A percentile compares a stretch with the other conserved stretches of the same genome.
Conservation (phyloP, 2,113 vertebrate species). For the Notechis scutatus region DNA sequence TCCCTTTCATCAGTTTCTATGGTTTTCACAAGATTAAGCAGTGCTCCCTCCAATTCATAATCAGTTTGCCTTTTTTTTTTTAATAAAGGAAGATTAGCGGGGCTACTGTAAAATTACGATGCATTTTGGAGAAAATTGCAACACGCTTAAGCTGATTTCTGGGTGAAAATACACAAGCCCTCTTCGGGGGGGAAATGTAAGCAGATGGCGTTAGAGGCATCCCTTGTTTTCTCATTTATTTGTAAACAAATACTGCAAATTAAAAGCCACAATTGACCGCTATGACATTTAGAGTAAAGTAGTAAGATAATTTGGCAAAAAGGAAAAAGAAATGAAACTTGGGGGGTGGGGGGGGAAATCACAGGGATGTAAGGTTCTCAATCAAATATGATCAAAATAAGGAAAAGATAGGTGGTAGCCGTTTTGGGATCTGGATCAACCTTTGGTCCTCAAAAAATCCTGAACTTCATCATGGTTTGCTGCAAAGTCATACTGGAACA, state of each 20-base stretch:
- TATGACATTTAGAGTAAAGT: constrained; percentile 45
- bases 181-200: constrained; percentile 49
- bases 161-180: constrained; percentile 51
- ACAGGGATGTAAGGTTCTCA: not conserved
- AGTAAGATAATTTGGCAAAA: constrained; percentile 32
- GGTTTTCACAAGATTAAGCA: constrained; percentile 46
- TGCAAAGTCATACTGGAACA: not conserved
- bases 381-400: not conserved
- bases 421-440: not conserved
- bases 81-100: constrained; percentile 51
- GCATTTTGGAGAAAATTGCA: constrained; percentile 60
- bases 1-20: constrained; percentile 8
- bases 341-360: not conserved
- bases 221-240: constrained; percentile 54
- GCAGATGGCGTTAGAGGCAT: constrained; percentile 53
- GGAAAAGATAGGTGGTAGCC: not conserved
- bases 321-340: not conserved
- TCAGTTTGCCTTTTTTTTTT: constrained; percentile 41
- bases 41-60: constrained; percentile 48
- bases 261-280: constrained; percentile 50
- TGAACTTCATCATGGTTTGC: not conserved
- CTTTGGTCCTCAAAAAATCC: not conserved
- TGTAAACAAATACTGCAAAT: constrained; percentile 62
- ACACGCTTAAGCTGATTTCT: constrained; percentile 58
- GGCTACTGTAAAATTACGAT: constrained; percentile 57